phyloP scores from a whole-genome alignment of 2,888 invertebrate genomes.

The Thyatira batis region DNA sequence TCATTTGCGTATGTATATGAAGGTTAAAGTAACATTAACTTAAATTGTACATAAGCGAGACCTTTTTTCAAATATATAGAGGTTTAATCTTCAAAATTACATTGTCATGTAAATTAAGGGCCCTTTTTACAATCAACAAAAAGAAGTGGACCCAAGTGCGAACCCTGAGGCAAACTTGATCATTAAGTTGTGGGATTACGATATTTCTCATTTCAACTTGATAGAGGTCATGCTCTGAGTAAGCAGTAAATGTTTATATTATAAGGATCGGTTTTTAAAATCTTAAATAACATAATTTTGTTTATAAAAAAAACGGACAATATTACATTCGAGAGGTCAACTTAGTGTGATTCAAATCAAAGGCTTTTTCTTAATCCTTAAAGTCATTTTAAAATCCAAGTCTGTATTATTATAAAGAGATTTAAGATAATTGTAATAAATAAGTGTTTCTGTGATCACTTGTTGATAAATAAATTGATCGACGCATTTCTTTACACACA shows the following conservation, averaged over 20 bases:
- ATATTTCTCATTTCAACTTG: not conserved
- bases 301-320: not conserved
- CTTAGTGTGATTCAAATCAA: not conserved
- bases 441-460: too few species aligned
- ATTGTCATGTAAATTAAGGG: not conserved
- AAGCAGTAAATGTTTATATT: not conserved
- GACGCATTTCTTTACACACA: too few species aligned
- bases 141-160: not conserved
- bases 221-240: not conserved
- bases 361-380: too few species aligned
- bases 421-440: too few species aligned
- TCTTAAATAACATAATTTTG: not conserved
- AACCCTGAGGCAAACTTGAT: not conserved
- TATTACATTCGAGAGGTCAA: not conserved
- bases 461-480: too few species aligned
- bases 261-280: not conserved
- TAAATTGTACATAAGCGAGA: not conserved
- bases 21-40: too few species aligned
- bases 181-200: not conserved
- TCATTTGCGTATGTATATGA: too few species aligned
- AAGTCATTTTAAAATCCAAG: too few species aligned
- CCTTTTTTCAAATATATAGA: not conserved
- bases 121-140: not conserved
- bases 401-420: too few species aligned
- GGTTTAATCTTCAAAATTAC: not conserved